Base-by-base conservation (phyloP, 1,140 invertebrate species). In the Zaprionus davidi region DNA sequence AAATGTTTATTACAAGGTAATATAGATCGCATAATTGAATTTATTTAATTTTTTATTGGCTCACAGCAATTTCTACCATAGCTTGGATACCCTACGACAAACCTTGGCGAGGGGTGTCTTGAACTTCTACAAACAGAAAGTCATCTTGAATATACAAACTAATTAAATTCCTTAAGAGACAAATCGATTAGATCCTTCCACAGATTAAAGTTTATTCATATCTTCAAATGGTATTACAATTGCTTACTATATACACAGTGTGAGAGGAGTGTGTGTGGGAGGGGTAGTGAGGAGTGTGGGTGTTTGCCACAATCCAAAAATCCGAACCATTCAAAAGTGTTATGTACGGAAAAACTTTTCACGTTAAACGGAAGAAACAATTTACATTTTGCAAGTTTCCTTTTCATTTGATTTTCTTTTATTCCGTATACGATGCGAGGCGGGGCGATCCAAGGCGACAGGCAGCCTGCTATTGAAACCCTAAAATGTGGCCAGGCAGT, bases 341-440 rank as follows among this genome's bases (percentile, higher is more conserved):
- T 51, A 24, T 51, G 46, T 51, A 51, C 20, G 46, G 46, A 51
- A 24, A 51, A 51, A 51, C 17, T 51, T 51, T 51, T 1, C 46
- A 51, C 46, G 46, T 51, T 51, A 51, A 51, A 51, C 46, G 46
- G 46, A 22, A 51, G 46, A 51, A 51, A 51, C 46, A 51, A 51
- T 51, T 51, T 51, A 51, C 46, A 51, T 51, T 51, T 51, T 22
- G n/a, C 46, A 51, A 51, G 46, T 51, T 51, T 51, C 46, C 46
- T 24, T 51, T 51, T 51, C 46, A 51, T 51, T 51, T 51, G 46
- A 0, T 22, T 51, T 51, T 51, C 46, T 51, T 51, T 51, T 51
- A 24, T 24, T 22, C 46, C 5, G 9, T 9, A 17, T 44, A 44
- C 46, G 46, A 51, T 17, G 22, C 12, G 46, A 49, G 9, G 46